A percentile compares a stretch with the other conserved stretches of the same genome.
phyloP scores from a whole-genome alignment of 2,888 invertebrate genomes.

The Perdita meconis region DNA sequence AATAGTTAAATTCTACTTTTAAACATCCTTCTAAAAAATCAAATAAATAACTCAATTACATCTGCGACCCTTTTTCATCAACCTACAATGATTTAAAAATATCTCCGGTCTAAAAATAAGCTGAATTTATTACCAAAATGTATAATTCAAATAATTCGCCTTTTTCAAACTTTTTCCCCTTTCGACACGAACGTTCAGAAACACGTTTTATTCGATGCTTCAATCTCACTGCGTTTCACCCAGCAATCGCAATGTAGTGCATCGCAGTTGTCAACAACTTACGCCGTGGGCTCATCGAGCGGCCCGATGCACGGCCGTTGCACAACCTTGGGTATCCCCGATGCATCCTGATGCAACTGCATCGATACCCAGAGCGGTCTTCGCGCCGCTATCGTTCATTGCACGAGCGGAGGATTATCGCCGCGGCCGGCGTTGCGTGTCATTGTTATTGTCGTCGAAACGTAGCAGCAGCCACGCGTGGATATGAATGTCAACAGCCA shows the following conservation, averaged over 20 bases:
- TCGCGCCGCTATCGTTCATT: not conserved
- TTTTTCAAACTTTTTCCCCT: too few relatives aligned
- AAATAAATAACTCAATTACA: too few relatives aligned
- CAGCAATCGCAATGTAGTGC: not conserved
- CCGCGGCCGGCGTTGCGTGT: conserved; percentile 3
- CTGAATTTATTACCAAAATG: too few relatives aligned
- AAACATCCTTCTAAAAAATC: too few relatives aligned
- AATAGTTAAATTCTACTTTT: too few relatives aligned
- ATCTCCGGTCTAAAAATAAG: too few relatives aligned
- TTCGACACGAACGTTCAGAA: too few relatives aligned
- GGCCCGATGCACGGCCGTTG: conserved; percentile 2
- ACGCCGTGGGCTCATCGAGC: not conserved
- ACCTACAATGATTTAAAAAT: too few relatives aligned
- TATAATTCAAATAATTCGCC: too few relatives aligned
- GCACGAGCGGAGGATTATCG: conserved; percentile 10
- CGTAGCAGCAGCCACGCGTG: conserved; percentile 5
- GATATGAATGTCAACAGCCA: conserved; percentile 41
- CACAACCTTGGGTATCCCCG: conserved; percentile 20
- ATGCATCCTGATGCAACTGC: conserved; percentile 40
- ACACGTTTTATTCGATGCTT: too few relatives aligned
- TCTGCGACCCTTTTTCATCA: too few relatives aligned
- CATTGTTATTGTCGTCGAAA: conserved; percentile 44
- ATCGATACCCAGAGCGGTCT: conserved; percentile 5
- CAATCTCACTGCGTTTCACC: too few relatives aligned
- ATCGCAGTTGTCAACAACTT: not conserved